Evolutionary conservation across 2,113 vertebrate genomes (phyloP).

Genomic region (Hippocampus guttulatus): DNA sequence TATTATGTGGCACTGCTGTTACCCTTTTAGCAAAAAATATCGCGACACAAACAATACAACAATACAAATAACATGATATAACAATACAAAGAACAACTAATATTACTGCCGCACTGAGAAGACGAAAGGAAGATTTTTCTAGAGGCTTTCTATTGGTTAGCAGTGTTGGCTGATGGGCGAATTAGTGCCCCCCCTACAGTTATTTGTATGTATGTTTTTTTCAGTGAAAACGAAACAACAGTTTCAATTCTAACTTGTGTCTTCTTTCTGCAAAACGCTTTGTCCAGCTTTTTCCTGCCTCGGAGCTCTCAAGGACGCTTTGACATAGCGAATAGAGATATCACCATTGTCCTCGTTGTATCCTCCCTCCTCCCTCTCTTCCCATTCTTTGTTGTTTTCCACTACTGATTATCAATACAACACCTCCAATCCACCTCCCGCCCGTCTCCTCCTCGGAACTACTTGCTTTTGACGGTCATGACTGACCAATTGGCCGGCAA

Average conservation of each 20-base stretch:
- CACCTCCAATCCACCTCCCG: constrained; percentile 58
- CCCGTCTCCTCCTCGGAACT: constrained; percentile 29
- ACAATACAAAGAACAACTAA: too few relatives aligned
- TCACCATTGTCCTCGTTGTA: constrained; percentile 21
- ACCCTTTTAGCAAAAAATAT: too few relatives aligned
- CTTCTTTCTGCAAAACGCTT: not conserved
- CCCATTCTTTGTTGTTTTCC: constrained; percentile 27
- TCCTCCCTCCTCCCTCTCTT: constrained; percentile 11
- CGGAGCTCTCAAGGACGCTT: constrained; percentile 38
- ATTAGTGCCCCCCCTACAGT: not conserved
- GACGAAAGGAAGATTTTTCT: too few relatives aligned
- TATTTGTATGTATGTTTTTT: not conserved
- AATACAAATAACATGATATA: too few relatives aligned
- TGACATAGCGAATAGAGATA: constrained; percentile 38
- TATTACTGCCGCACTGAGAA: too few relatives aligned
- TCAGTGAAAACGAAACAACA: not conserved
- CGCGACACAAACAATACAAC: too few relatives aligned
- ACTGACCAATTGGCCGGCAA: not conserved
- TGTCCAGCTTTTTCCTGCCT: constrained; percentile 19
- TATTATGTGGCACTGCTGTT: too few relatives aligned
- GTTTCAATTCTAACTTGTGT: not conserved
- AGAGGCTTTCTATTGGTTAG: too few relatives aligned
- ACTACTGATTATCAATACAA: constrained; percentile 60
- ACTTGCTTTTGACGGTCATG: constrained; percentile 54
- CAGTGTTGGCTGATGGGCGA: not conserved